Evolutionary conservation across 2,888 invertebrate species (phyloP).

Genomic region (Aproaerema taeniolella): DNA sequence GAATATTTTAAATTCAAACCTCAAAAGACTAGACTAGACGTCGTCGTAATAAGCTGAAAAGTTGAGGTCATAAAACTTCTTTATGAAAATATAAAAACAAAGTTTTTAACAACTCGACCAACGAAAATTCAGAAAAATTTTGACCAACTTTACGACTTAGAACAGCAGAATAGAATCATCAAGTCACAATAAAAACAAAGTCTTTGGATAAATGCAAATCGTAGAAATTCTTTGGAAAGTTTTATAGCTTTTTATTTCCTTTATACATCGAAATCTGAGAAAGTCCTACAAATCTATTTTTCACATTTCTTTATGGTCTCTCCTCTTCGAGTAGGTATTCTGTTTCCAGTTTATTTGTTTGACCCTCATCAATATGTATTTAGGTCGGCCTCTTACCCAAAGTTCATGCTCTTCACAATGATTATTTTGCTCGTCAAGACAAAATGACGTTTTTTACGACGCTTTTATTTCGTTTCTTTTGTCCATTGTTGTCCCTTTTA

Average conservation of each 20-base stretch:
- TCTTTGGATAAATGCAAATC: no score
- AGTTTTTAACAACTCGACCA: slow-evolving; percentile 12
- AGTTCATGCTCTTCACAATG: slow-evolving; percentile 7
- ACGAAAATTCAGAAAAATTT: slow-evolving; percentile 8
- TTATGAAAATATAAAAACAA: slow-evolving; percentile 12
- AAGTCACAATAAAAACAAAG: no score
- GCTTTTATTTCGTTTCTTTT: background rate
- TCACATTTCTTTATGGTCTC: no score
- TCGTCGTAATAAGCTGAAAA: slow-evolving; percentile 10
- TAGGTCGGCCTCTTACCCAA: slow-evolving; percentile 6
- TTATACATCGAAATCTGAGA: no score
- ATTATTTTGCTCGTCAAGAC: slow-evolving; percentile 8
- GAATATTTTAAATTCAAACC: no score
- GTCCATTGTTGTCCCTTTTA: background rate
- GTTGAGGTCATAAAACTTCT: slow-evolving; percentile 27
- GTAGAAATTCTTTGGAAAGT: no score
- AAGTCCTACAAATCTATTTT: no score
- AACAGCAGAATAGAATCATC: no score
- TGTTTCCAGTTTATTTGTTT: slow-evolving; percentile 7
- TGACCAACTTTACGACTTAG: no score
- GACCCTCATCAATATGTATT: slow-evolving; percentile 11
- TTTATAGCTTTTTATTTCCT: no score
- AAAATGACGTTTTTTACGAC: slow-evolving; percentile 1
- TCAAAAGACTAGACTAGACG: slow-evolving; percentile 2
- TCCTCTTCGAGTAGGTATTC: no score